Base-by-base conservation (phyloP, 2,888 invertebrate genomes). In the Lydus trimaculatus region DNA sequence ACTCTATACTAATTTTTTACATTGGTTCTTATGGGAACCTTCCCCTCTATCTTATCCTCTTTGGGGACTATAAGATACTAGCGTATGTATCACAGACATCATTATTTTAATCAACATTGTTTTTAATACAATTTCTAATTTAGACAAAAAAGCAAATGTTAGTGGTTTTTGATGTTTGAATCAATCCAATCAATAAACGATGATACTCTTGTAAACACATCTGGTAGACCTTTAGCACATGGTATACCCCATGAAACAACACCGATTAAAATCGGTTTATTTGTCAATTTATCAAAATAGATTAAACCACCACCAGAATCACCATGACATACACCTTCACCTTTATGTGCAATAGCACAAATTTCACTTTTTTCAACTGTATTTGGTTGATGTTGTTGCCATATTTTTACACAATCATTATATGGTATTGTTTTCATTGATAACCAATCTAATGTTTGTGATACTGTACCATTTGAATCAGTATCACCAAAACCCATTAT, bases 301-400 rank as follows among this genome's bases (percentile, higher is more conserved):
- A 56, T 20, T 15, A 56, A 56, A 56, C 56, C 15, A 25, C 56
- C 25, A 56, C 56, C 56, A 23, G 56, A 56, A 56, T 56, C 56
- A 56, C 56, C 56, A 23, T 25, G 13, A 13, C 56, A 56, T 13
- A 20, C 23, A 56, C 56, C 25, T 25, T 1, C 13, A 11, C 5
- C 1, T 15, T 1, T 23, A 15, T 23, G 15, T 15, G 56, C 56
- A 2, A 56, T 13, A 0, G 56, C 56, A 25, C 56, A 56, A 25
- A 56, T 56, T 6, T 56, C 23, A 25, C 13, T 23, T 15, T 3
- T 11, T 15, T 25, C 25, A 23, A 9, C 15, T 25, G 56, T 25
- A 25, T 3, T 3, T 6, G 13, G 11, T 6, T 25, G 3, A 25
- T 25, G 1, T 25, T 56, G 23, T 4, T 25, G 1, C 25, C 56